Evolutionary conservation across 2,113 vertebrate genomes (phyloP), one percentile per base, ranked within the genome.

Genomic region (Crotalus viridis): DNA sequence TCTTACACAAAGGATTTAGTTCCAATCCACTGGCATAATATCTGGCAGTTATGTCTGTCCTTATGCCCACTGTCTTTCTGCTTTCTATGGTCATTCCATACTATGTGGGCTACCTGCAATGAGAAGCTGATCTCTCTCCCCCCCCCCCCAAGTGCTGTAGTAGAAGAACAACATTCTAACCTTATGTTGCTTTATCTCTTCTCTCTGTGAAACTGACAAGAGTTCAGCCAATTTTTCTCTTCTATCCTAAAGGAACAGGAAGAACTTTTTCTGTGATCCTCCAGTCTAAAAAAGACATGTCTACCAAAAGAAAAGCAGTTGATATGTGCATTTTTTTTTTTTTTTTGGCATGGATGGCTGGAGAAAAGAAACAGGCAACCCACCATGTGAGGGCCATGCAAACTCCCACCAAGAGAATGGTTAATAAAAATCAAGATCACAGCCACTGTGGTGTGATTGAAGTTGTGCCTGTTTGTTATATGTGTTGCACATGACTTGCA

Each of bases 121-220:
- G 15, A 81, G 19, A 81, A 19, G 5, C 33, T 74, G 5, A 15
- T 39, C 7, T 39, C n/a, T 33, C 15, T n/a, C n/a, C n/a, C 2
- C 5, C 7, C 2, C 5, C 7, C 2, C 15, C 39, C 39, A 39
- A 1, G 15, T 6, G 0, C 15, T 8, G n/a, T 39, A 39, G n/a
- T 5, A 33, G n/a, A 81, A 69, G 15, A 81, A 5, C 33, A 39
- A 19, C 39, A 39, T 39, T 39, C 74, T 81, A 8, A 81, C 33
- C 33, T 81, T 81, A 43, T 39, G 33, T 81, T 81, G 33, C 33
- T 7, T 43, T 39, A 21, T 39, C 17, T 81, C 6, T 19, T 21
- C n/a, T 39, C 17, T 43, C 33, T 81, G 33, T 81, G 74, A 43
- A 39, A 81, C 3, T 43, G 74, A 81, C 17, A 43, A 81, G 7